Base-by-base conservation (phyloP, 2,888 invertebrate species). In the Nycteola revayana region DNA sequence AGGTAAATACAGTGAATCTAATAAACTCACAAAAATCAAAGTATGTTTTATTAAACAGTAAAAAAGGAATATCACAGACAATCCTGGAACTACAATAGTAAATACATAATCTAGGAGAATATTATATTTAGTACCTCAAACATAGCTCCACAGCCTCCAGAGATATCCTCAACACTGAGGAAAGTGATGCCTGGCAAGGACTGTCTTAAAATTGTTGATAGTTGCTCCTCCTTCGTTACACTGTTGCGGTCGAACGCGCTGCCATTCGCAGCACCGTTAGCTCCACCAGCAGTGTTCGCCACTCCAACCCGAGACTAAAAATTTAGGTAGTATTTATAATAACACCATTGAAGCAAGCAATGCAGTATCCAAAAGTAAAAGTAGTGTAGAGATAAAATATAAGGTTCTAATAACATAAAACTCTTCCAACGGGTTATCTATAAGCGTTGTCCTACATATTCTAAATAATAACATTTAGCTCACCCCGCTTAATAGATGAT, bases 121-220 rank as follows among this genome's bases (percentile, higher is more conserved):
- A 8, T 17, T 5, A 7, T 11, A 25, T n/a, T 23, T 1, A 8
- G 7, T 45, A 93, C 91, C 78, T 94, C 94, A 75, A 92, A 95
- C 94, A 95, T 95, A 8, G 94, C 94, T 1, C 95, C 95, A 70
- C 95, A 94, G 28, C 95, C 93, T 36, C 95, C 95, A 8, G 94
- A 94, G 26, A 94, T 92, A 62, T 95, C 95, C 38, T 90, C 87
- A 0, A 94, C 92, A 63, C 91, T 89, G 34, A 94, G 90, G 26
- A 85, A 79, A 6, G 90, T 89, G 7, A 94, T 93, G 29, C 90
- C 85, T 0, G 94, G 94, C 65, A 94, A 88, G 0, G 82, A 57
- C n/a, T 61, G 72, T 42, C 71, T 75, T 23, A 88, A 51, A 0
- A 60, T 64, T 3, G 72, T 70, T 0, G 81, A 73, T 5, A 88